Percentiles rank a stretch among this genome's conserved stretches.
These are phyloP conservation scores for Parnassius apollo DNA, from an alignment of 2,888 invertebrate species.

Conservation along the genomic window DNA sequence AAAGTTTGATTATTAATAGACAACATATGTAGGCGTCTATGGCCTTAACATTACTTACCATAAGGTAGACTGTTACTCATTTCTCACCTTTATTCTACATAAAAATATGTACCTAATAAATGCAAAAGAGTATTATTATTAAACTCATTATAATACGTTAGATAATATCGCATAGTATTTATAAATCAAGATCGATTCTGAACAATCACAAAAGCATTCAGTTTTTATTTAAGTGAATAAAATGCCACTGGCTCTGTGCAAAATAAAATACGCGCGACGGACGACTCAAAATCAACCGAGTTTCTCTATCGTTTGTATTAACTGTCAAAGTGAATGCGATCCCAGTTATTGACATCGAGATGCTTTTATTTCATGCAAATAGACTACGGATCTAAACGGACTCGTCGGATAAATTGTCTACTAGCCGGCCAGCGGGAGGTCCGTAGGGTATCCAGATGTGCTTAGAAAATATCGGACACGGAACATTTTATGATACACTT, in stretches of 20 bases:
- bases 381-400: constrained; percentile 21
- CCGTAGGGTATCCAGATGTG: constrained; percentile 3
- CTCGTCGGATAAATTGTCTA: constrained; percentile 8
- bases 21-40: too few relatives aligned
- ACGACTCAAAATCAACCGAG: neutral
- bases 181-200: neutral
- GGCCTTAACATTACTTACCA: too few relatives aligned
- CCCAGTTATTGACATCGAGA: constrained; percentile 16
- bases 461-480: neutral
- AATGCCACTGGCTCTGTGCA: neutral
- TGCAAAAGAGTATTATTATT: too few relatives aligned
- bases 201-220: constrained; percentile 17
- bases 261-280: constrained; percentile 13
- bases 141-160: too few relatives aligned
- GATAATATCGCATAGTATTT: too few relatives aligned
- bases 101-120: too few relatives aligned
- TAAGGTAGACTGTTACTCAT: too few relatives aligned
- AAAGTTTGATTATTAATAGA: too few relatives aligned
- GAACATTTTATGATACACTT: neutral
- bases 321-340: constrained; percentile 20
- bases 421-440: constrained; percentile 3
- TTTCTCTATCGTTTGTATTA: constrained; percentile 19
- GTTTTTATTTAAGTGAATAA: constrained; percentile 10
- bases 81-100: too few relatives aligned
- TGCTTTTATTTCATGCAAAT: constrained; percentile 27